Percentiles rank a stretch among this genome's conserved stretches.
phyloP scores from a whole-genome alignment of 2,113 vertebrate genomes.

The Poicephalus meyeri region DNA sequence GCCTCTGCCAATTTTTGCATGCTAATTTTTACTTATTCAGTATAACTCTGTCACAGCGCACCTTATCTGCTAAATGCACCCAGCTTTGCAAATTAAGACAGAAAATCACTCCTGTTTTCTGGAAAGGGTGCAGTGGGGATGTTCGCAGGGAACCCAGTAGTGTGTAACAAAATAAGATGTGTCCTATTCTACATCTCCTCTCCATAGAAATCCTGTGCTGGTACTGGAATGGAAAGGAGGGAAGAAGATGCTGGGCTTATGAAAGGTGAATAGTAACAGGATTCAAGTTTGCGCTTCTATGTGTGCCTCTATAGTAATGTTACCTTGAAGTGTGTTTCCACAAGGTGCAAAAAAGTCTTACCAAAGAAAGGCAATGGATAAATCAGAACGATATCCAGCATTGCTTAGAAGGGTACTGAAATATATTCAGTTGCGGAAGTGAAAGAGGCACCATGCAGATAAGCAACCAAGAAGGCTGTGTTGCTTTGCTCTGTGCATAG shows the following conservation, averaged over 20 bases:
- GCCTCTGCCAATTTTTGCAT: neutral
- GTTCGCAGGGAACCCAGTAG: neutral
- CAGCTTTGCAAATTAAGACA: neutral
- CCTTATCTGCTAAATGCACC: neutral
- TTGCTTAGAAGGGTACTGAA: neutral
- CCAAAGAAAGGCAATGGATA: neutral
- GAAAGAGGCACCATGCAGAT: neutral
- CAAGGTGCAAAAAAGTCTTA: neutral
- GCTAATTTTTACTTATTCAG: neutral
- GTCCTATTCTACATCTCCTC: neutral
- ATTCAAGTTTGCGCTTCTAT: neutral
- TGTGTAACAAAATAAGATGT: neutral
- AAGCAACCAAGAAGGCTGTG: neutral
- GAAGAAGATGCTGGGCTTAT: neutral
- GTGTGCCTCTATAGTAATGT: neutral
- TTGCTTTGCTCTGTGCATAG: neutral
- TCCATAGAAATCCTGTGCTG: neutral
- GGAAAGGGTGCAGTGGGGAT: neutral
- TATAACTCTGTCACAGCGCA: neutral
- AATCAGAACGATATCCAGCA: neutral
- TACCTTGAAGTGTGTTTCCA: neutral
- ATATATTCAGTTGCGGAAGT: neutral
- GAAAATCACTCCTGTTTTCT: neutral
- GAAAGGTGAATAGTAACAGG: neutral
- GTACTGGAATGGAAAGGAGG: neutral